phyloP scores from a whole-genome alignment of 2,113 vertebrate genomes.

The Artemisiospiza belli region DNA sequence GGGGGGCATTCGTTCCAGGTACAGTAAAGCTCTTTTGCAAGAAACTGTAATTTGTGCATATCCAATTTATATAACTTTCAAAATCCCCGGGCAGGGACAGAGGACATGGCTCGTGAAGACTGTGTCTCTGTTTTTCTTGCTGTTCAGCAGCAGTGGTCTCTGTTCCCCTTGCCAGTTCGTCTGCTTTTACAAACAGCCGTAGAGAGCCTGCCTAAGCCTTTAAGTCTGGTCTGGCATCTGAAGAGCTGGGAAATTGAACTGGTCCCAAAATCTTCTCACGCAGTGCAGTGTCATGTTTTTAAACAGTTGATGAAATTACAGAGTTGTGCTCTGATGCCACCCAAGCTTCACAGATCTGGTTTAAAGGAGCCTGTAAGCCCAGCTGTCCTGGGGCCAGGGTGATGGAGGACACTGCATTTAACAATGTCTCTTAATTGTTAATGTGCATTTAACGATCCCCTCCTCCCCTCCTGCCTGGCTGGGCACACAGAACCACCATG shows the following conservation, averaged over 20 bases:
- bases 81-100: not conserved
- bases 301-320: not conserved
- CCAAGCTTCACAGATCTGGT: not conserved
- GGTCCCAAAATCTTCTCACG: not conserved
- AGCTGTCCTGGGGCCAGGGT: too few relatives aligned
- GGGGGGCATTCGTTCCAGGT: not conserved
- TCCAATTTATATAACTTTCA: not conserved
- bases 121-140: not conserved
- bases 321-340: not conserved
- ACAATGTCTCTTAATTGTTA: not conserved
- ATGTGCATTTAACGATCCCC: not conserved
- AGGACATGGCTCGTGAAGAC: not conserved
- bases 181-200: not conserved
- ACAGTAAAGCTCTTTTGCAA: not conserved
- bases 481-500: constrained; percentile 73
- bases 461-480: not conserved
- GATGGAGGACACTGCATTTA: not conserved
- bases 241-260: not conserved
- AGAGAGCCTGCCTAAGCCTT: not conserved
- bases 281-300: not conserved
- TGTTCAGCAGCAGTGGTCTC: not conserved
- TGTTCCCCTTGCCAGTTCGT: not conserved
- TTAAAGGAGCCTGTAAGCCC: not conserved
- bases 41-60: not conserved
- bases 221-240: not conserved